Evolutionary conservation across 2,113 vertebrate genomes (phyloP).

Genomic region (Myotis brandtii): DNA sequence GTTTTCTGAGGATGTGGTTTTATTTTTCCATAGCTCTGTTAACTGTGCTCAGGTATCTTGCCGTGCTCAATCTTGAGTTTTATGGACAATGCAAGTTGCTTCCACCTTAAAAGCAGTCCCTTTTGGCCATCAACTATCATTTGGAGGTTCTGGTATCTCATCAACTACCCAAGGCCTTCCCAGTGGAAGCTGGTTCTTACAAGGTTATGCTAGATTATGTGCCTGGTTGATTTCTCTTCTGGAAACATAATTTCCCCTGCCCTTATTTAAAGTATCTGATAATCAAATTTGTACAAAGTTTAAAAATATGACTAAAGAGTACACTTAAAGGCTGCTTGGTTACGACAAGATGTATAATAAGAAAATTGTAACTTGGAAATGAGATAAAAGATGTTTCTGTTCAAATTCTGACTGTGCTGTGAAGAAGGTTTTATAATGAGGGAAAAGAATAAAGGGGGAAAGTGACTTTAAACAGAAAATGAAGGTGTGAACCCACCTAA

Average conservation of each 20-base stretch:
- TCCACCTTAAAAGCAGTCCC: neutral
- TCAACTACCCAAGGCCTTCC: neutral
- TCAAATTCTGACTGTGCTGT: neutral
- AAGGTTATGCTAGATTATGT: neutral
- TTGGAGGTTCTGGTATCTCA: neutral
- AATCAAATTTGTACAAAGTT: conserved; percentile 36
- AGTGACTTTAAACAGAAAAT: conserved; percentile 44
- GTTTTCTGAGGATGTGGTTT: neutral
- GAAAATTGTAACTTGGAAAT: neutral
- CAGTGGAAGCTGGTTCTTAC: neutral
- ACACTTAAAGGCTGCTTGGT: neutral
- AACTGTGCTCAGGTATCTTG: neutral
- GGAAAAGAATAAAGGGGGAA: neutral
- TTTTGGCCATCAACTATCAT: neutral
- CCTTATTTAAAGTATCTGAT: neutral
- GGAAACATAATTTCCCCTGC: neutral
- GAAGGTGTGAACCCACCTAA: neutral
- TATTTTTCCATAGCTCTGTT: neutral
- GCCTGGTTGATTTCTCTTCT: neutral
- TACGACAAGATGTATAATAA: neutral
- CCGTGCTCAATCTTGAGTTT: neutral
- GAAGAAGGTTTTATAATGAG: neutral
- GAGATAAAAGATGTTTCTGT: neutral
- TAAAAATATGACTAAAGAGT: neutral
- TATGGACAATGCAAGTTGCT: neutral